Conservation (phyloP, 2,888 invertebrate species). For the Folsomia candida region DNA sequence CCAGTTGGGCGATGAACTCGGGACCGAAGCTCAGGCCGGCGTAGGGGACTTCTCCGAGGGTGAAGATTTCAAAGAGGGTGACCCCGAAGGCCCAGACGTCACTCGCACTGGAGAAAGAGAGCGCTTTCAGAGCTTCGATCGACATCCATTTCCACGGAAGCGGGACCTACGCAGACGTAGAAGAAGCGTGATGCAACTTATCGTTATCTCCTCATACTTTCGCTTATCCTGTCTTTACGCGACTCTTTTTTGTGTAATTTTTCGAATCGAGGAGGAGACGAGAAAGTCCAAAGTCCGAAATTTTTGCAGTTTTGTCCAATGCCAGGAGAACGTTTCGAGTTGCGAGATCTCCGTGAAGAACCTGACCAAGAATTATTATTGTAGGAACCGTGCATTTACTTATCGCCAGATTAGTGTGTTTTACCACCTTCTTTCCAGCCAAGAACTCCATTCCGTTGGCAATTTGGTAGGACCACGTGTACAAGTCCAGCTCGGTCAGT, state of each 20-base stretch:
- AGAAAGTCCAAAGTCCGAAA: slow-evolving; percentile 38
- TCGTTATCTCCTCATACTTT: neutral
- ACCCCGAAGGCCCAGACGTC: slow-evolving; percentile 34
- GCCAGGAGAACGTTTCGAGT: slow-evolving; percentile 36
- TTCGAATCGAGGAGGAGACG: slow-evolving; percentile 27
- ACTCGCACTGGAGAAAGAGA: slow-evolving; percentile 9
- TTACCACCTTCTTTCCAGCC: slow-evolving; percentile 18
- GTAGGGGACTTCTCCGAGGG: slow-evolving; percentile 23
- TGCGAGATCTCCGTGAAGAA: slow-evolving; percentile 40
- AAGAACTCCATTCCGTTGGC: slow-evolving; percentile 41
- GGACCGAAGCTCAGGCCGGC: slow-evolving; percentile 28
- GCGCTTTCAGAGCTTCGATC: slow-evolving; percentile 20
- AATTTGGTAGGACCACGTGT: slow-evolving; percentile 28
- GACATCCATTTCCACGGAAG: slow-evolving; percentile 44
- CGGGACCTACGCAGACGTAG: no score
- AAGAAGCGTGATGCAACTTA: neutral
- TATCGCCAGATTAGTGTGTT: neutral
- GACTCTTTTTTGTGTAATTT: slow-evolving; percentile 37
- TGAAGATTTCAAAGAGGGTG: slow-evolving; percentile 9
- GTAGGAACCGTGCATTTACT: neutral
- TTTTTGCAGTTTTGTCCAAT: slow-evolving; percentile 29
- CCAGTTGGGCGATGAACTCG: slow-evolving; percentile 28
- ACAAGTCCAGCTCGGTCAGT: slow-evolving; percentile 27
- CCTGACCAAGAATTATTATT: slow-evolving; percentile 16
- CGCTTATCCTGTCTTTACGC: slow-evolving; percentile 17